Conservation (phyloP, 2,113 vertebrate genomes). For the Agapornis roseicollis region DNA sequence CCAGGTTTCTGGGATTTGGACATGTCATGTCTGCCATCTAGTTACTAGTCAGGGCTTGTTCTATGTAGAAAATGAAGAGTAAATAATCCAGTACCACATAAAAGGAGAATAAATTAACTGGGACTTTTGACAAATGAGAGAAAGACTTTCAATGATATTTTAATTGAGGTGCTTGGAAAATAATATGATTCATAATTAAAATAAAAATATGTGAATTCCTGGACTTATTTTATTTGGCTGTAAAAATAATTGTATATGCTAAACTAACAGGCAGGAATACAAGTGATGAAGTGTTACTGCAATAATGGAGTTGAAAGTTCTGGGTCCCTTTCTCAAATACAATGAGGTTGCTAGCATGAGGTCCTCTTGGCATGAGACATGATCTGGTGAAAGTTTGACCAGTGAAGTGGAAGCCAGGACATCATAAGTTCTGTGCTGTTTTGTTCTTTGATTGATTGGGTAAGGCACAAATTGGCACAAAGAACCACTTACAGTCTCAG, state of each 20-base stretch:
- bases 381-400: constrained; percentile 55
- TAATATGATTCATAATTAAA: constrained; percentile 28
- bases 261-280: not conserved
- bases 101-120: constrained; percentile 37
- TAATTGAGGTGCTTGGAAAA: constrained; percentile 35
- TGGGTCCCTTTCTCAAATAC: constrained; percentile 1
- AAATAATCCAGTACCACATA: constrained; percentile 60
- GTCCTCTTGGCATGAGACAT: not conserved
- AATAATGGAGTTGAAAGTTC: not conserved
- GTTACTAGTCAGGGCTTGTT: constrained; percentile 48
- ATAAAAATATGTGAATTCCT: constrained; percentile 24
- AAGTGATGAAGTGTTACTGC: constrained; percentile 6
- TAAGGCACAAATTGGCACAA: constrained; percentile 30
- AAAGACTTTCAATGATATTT: constrained; percentile 12
- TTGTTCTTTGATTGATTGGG: constrained; percentile 25
- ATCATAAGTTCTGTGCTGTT: constrained; percentile 21
- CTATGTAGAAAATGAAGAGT: constrained; percentile 42
- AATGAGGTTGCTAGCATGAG: constrained; percentile 26
- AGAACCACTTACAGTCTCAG: not conserved
- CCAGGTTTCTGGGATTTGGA: constrained; percentile 41
- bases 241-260: constrained; percentile 39
- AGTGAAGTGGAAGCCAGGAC: constrained; percentile 48
- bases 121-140: constrained; percentile 19
- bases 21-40: constrained; percentile 47
- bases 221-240: constrained; percentile 24